Percentiles rank a stretch among this genome's conserved stretches.
Evolutionary conservation across 2,888 invertebrate species (phyloP).

Genomic region (Cerceris rybyensis): DNA sequence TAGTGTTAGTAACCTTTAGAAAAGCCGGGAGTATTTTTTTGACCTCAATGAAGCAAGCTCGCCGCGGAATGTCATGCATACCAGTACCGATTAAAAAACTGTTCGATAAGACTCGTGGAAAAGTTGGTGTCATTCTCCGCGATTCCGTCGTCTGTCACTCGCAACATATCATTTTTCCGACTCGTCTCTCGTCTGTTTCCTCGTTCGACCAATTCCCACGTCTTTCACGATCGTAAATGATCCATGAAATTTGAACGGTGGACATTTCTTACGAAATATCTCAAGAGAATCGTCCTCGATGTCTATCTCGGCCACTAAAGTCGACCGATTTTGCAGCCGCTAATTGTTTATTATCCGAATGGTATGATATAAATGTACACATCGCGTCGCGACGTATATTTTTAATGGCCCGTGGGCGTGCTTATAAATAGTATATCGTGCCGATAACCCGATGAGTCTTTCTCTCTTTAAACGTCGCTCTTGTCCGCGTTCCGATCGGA

Average conservation of each 20-base stretch:
- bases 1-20: background rate
- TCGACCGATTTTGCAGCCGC: background rate
- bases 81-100: constrained; percentile 41
- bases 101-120: constrained; percentile 47
- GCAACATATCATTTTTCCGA: too few species aligned
- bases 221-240: background rate
- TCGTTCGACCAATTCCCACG: background rate
- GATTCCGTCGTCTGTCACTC: too few species aligned
- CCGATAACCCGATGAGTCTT: constrained; percentile 56
- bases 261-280: too few species aligned
- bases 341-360: constrained; percentile 44
- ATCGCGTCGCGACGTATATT: constrained; percentile 49
- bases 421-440: constrained; percentile 62
- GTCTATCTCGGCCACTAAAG: background rate
- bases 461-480: constrained; percentile 26
- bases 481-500: constrained; percentile 39
- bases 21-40: constrained; percentile 34
- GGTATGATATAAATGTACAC: constrained; percentile 41
- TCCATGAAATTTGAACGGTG: too few species aligned
- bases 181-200: background rate
- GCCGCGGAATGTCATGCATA: constrained; percentile 17
- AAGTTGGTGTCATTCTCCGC: constrained; percentile 38
- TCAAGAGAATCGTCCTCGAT: background rate
- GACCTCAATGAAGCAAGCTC: constrained; percentile 41
- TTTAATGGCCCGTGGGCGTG: constrained; percentile 51